Evolutionary conservation across 2,113 vertebrate species (phyloP).

Genomic region (Fregata magnificens): DNA sequence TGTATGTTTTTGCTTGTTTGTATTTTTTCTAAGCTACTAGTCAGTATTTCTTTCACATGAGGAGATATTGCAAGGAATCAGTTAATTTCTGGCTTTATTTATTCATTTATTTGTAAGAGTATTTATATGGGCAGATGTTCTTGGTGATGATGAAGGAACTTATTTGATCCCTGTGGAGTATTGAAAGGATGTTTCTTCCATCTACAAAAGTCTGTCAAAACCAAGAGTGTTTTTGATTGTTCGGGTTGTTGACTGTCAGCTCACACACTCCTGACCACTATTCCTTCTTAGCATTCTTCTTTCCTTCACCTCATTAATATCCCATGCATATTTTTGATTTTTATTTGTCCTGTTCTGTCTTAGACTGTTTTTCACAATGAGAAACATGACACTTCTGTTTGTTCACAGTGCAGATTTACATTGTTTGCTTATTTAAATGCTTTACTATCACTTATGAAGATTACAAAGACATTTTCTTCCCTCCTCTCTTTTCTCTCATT

Average conservation of each 20-base stretch:
- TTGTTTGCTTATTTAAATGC: background rate
- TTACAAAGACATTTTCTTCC: background rate
- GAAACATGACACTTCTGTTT: background rate
- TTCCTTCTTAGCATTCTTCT: background rate
- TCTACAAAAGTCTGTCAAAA: background rate
- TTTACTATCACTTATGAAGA: background rate
- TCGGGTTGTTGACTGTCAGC: background rate
- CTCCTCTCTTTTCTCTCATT: background rate
- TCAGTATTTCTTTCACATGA: background rate
- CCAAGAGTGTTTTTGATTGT: background rate
- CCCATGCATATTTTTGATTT: background rate
- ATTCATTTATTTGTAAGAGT: background rate
- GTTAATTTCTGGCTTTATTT: background rate
- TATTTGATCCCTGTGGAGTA: background rate
- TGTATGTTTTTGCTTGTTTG: background rate
- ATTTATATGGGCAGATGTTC: background rate
- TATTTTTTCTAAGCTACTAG: background rate
- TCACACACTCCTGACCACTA: background rate
- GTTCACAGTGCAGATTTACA: background rate
- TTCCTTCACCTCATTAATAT: background rate
- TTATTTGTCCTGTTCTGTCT: background rate
- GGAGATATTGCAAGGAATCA: background rate
- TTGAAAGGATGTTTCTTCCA: background rate
- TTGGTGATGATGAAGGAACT: background rate
- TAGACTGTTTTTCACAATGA: background rate